A percentile compares a stretch with the other conserved stretches of the same genome.
phyloP scores from a whole-genome alignment of 2,888 invertebrate genomes.

The Iphiclides podalirius region DNA sequence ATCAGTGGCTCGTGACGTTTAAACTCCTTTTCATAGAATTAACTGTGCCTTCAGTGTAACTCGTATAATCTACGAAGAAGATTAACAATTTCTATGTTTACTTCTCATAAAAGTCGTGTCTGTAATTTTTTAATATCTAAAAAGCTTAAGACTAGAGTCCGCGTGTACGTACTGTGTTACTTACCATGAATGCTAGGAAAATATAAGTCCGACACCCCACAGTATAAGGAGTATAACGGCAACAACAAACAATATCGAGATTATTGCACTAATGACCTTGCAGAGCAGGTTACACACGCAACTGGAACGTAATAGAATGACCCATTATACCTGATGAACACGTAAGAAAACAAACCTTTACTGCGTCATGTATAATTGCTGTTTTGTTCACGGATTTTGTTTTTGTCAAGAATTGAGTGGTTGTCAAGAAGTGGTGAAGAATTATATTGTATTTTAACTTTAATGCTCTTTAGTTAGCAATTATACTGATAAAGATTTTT shows the following conservation, averaged over 20 bases:
- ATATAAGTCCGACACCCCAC: slow-evolving; percentile 56
- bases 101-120: not conserved
- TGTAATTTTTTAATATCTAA: not conserved
- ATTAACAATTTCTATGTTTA: not conserved
- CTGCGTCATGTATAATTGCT: no score
- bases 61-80: not conserved
- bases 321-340: not conserved
- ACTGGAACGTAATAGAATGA: slow-evolving; percentile 26
- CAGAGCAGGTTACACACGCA: slow-evolving; percentile 59
- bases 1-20: not conserved
- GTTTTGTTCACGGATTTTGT: no score
- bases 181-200: slow-evolving; percentile 30
- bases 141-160: not conserved
- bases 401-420: no score
- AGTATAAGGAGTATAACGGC: slow-evolving; percentile 58
- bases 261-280: slow-evolving; percentile 57
- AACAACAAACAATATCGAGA: slow-evolving; percentile 56
- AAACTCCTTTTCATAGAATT: not conserved
- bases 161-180: not conserved
- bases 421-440: no score
- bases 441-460: no score
- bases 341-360: not conserved
- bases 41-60: not conserved
- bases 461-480: no score
- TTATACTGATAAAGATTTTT: no score